phyloP scores from a whole-genome alignment of 2,888 invertebrate species.

The Phengaris alcon region DNA sequence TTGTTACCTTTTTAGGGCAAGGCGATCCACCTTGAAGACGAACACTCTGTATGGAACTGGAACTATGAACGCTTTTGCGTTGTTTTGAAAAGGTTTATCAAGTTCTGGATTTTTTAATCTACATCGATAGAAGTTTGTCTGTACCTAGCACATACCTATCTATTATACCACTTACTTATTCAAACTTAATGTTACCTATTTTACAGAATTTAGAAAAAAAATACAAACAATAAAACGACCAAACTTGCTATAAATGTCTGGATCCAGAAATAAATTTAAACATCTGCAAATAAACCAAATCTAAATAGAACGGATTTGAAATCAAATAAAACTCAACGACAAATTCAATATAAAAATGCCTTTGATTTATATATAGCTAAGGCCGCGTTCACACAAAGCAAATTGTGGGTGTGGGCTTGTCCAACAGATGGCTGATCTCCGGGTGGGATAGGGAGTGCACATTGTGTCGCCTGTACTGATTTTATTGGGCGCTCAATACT shows the following conservation, averaged over 20 bases:
- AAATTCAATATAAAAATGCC: slow-evolving; percentile 26
- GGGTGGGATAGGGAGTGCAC: slow-evolving; percentile 68
- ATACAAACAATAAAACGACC: background rate
- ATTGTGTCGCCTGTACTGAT: slow-evolving; percentile 52
- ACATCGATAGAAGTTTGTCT: too few relatives aligned
- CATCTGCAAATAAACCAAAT: slow-evolving; percentile 12
- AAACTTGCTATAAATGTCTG: background rate
- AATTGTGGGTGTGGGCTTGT: slow-evolving; percentile 63
- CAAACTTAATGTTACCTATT: background rate
- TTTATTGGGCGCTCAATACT: slow-evolving; percentile 61
- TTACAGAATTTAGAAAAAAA: background rate
- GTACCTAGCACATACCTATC: too few relatives aligned
- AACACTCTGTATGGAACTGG: too few relatives aligned
- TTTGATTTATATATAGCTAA: slow-evolving; percentile 44
- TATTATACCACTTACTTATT: too few relatives aligned
- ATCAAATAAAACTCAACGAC: slow-evolving; percentile 20
- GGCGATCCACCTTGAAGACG: slow-evolving; percentile 5
- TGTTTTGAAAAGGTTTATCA: background rate
- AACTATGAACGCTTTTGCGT: background rate
- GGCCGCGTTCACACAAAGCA: slow-evolving; percentile 49
- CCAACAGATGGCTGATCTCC: slow-evolving; percentile 60
- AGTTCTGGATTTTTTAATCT: too few relatives aligned
- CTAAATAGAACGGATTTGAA: background rate
- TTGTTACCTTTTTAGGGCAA: slow-evolving; percentile 15
- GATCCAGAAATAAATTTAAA: background rate